phyloP scores from a whole-genome alignment of 1,140 invertebrate species.

The Brachystomella parvula region DNA sequence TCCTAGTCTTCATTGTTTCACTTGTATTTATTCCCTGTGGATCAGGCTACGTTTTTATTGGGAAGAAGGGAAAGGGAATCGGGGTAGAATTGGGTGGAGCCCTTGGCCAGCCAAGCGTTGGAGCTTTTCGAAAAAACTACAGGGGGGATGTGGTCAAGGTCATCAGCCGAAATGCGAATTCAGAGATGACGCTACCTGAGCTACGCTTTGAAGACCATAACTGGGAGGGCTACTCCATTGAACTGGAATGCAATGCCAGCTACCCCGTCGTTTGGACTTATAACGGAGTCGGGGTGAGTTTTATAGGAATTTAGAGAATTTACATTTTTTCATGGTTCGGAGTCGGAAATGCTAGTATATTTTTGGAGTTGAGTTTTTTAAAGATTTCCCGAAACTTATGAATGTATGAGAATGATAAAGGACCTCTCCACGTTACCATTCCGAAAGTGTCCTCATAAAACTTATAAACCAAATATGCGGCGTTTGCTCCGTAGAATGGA shows the following conservation, averaged over 20 bases:
- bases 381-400: conserved; percentile 22
- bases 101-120: conserved; percentile 17
- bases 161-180: conserved; percentile 13
- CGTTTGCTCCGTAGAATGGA: too few species aligned
- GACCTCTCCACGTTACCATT: too few species aligned
- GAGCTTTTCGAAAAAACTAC: conserved; percentile 23
- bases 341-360: too few species aligned
- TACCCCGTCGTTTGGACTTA: conserved; percentile 29
- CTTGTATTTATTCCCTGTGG: too few species aligned
- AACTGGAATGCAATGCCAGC: conserved; percentile 21
- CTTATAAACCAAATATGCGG: too few species aligned
- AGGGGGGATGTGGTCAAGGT: conserved; percentile 13
- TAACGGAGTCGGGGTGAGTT: conserved; percentile 23
- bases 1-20: too few species aligned
- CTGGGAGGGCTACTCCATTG: conserved; percentile 29
- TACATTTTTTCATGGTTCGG: background rate
- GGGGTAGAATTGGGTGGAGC: too few species aligned
- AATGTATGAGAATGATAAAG: conserved; percentile 20
- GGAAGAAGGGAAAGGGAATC: too few species aligned
- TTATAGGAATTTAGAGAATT: conserved; percentile 1
- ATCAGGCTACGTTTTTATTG: too few species aligned
- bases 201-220: conserved; percentile 30
- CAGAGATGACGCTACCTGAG: conserved; percentile 23
- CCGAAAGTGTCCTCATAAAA: too few species aligned
- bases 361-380: conserved; percentile 9